Evolutionary conservation across 2,888 invertebrate genomes (phyloP), one percentile per base, ranked within the genome.

Genomic region (Tipula confusa): DNA sequence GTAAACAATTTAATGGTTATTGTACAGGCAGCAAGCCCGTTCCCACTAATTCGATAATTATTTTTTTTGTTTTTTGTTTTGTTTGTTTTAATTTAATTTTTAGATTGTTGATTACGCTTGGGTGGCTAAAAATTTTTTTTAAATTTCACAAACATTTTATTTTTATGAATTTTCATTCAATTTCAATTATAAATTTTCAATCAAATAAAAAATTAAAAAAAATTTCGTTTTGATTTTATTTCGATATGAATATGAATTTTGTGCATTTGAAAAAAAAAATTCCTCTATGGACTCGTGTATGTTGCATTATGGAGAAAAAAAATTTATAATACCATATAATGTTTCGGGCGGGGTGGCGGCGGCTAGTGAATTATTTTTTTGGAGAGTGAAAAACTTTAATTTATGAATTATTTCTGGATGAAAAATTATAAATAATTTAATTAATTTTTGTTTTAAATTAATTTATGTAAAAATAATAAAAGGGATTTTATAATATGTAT

Each of bases 181-280:
- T 64, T 64, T 64, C 64, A 64, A 64, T 64, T 64, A 64, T 64
- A 64, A 64, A 24, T 64, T 64, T 64, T 64, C 24, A 64, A 64
- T 64, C 64, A 64, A 64, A 64, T 24, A 24, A 1, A 24, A 64
- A 64, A 24, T 7, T 38, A n/a, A 13, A 38, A 38, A 13, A 13
- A 13, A 15, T 43, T 43, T 43, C 15, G n/a, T 43, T 43, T 43
- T 15, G 15, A 6, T 43, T 64, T 64, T 64, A 24, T 64, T n/a
- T 43, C 43, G 43, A 24, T 64, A 24, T 18, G 43, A 43, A 43
- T 43, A 43, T 64, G 24, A 64, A 64, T 64, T 64, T 64, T 24
- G 11, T 64, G 64, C 64, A 24, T 64, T 64, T 64, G 24, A 64
- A 11, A 64, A 18, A 24, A 64, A 24, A 64, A 24, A 1, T 48